Evolutionary conservation across 2,113 vertebrate species (phyloP), one percentile per base, ranked within the genome.

Genomic region (Perca flavescens): DNA sequence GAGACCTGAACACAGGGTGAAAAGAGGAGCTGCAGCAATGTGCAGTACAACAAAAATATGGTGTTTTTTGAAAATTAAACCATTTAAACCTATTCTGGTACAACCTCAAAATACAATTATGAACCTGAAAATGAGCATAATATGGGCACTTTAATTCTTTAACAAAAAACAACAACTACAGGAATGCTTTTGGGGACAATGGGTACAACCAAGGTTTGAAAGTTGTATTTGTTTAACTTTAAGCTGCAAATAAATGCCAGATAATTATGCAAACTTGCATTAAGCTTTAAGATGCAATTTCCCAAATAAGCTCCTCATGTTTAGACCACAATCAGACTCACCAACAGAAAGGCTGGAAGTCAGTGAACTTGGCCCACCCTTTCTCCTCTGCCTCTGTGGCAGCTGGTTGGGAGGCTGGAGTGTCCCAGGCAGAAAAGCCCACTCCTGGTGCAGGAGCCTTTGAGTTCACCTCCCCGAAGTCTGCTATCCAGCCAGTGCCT

Each of bases 331-430:
- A 31, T 5, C 21, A 19, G 31, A 74, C 95, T 96, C 79, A 99
- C 98, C 98, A 99, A 90, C 98, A 99, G 93, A 99, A 98, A 6
- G 97, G 96, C 87, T 99, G 98, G 85, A 99, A 98, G 92, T 98
- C 97, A 0, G 96, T 94, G 65, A 99, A 99, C 73, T 95, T 97
- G 43, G 97, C 97, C 98, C 97, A 99, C 28, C 97, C 97, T 62
- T 97, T 97, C 63, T 97, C 97, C 75, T 98, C 96, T 0, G 95
- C 79, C 15, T 95, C 67, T 5, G 92, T 71, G 50, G 74, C 46
- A 67, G 93, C 80, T 61, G 93, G 91, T 49, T 93, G 90, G 0
- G 94, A 82, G 0, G 86, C 64, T 0, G 95, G 80, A 0, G 92
- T 90, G 17, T 96, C 96, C 97, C 98, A 99, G 14, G 96, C 83